Percentiles rank a stretch among this genome's conserved stretches.
Conservation (phyloP, 2,797 vertebrate species). For the Scolopax bukidnonensis region DNA sequence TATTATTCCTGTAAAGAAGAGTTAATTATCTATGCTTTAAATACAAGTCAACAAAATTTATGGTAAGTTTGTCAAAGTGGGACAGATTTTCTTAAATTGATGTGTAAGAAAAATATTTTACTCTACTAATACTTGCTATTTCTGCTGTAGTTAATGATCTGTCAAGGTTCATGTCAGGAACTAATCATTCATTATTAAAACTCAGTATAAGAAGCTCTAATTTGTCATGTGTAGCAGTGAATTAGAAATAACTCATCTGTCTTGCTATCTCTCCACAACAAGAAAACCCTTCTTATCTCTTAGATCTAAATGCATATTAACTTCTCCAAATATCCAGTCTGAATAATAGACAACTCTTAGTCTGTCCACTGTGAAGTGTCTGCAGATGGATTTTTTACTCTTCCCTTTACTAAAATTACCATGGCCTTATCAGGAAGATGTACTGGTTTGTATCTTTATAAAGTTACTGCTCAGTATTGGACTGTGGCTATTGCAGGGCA, state of each 20-base stretch:
- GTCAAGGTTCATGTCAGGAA: neutral
- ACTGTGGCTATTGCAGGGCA: neutral
- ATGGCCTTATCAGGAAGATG: neutral
- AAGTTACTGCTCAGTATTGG: neutral
- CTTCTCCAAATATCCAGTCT: neutral
- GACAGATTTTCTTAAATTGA: slow-evolving; percentile 25
- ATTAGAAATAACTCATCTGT: slow-evolving; percentile 26
- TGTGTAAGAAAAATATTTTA: neutral
- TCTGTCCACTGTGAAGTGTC: neutral
- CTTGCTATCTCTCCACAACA: neutral
- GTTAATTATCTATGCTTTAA: slow-evolving; percentile 69
- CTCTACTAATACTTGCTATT: neutral
- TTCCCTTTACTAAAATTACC: neutral
- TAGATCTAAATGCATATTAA: slow-evolving; percentile 26
- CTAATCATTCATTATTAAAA: slow-evolving; percentile 22
- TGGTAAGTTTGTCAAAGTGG: slow-evolving; percentile 27
- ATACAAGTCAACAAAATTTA: slow-evolving; percentile 55
- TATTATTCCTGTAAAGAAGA: slow-evolving; percentile 54
- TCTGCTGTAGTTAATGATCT: neutral
- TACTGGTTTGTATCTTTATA: neutral
- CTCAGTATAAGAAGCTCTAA: neutral
- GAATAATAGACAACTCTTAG: slow-evolving; percentile 10
- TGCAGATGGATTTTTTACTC: slow-evolving; percentile 12
- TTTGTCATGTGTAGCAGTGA: slow-evolving; percentile 3
- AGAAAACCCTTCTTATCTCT: neutral